A percentile compares a stretch with the other conserved stretches of the same genome.
phyloP scores from a whole-genome alignment of 2,888 invertebrate species.

The Ectobius pallidus region DNA sequence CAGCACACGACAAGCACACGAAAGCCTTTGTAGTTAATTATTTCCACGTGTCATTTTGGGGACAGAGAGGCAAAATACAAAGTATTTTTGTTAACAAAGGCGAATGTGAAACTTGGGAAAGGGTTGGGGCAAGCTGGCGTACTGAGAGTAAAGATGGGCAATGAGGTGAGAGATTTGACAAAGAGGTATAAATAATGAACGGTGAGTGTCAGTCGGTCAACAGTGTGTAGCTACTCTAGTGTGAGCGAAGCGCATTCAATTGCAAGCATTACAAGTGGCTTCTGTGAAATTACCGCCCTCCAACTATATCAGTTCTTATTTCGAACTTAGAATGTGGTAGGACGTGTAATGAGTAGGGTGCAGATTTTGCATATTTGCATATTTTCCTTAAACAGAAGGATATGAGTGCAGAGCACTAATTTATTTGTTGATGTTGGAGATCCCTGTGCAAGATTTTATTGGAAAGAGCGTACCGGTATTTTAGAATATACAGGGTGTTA shows the following conservation, averaged over 20 bases:
- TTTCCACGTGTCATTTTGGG: not conserved
- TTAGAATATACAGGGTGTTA: no score
- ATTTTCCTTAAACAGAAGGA: no score
- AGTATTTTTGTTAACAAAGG: not conserved
- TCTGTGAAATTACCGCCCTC: no score
- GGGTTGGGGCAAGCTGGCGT: not conserved
- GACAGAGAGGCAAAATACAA: not conserved
- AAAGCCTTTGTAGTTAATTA: conserved; percentile 3
- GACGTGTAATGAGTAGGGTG: no score
- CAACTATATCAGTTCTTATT: no score
- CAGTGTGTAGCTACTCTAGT: not conserved
- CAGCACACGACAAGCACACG: not conserved
- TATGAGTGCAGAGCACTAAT: no score
- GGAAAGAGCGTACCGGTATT: no score
- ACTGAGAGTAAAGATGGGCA: not conserved
- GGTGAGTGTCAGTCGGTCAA: conserved; percentile 10
- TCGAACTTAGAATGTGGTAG: no score
- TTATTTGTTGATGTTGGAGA: no score
- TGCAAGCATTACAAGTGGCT: not conserved
- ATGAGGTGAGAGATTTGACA: conserved; percentile 11
- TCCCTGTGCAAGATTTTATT: no score
- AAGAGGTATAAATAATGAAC: conserved; percentile 1
- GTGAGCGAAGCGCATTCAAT: not conserved
- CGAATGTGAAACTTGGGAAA: not conserved
- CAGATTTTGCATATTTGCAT: no score